Percentiles rank a stretch among this genome's conserved stretches.
These are phyloP conservation scores for Gonocerus acuteangulatus DNA, from an alignment of 2,888 invertebrate genomes.

Conservation along the genomic window DNA sequence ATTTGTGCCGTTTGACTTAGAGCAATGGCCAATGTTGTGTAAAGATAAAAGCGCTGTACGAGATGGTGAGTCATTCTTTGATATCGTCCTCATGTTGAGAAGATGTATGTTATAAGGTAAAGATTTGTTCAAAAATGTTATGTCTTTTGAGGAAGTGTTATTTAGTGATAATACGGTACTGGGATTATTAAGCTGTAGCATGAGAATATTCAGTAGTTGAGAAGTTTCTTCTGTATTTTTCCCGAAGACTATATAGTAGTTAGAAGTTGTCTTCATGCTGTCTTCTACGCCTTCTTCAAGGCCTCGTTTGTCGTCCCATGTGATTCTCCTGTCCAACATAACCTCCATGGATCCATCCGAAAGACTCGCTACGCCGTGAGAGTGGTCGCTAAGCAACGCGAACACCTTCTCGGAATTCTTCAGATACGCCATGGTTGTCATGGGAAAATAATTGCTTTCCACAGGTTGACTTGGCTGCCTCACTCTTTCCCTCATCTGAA, in stretches of 20 bases:
- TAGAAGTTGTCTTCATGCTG: slow-evolving; percentile 18
- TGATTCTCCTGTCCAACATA: slow-evolving; percentile 31
- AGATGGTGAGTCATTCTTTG: background rate
- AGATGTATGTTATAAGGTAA: slow-evolving; percentile 9
- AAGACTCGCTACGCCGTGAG: slow-evolving; percentile 29
- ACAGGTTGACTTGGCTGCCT: background rate
- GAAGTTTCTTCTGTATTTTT: background rate
- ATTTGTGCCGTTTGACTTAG: background rate
- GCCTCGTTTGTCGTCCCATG: slow-evolving; percentile 28
- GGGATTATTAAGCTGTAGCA: slow-evolving; percentile 10
- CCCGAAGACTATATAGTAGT: slow-evolving; percentile 20
- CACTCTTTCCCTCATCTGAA: slow-evolving; percentile 26
- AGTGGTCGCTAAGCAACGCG: slow-evolving; percentile 27
- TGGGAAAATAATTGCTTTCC: slow-evolving; percentile 30
- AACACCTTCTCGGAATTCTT: slow-evolving; percentile 20
- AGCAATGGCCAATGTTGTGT: background rate
- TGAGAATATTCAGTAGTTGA: background rate
- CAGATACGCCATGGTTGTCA: slow-evolving; percentile 27
- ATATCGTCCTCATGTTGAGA: slow-evolving; percentile 11
- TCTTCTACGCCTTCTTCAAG: slow-evolving; percentile 30
- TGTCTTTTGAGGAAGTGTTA: background rate
- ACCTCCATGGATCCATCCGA: slow-evolving; percentile 26
- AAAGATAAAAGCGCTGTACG: background rate
- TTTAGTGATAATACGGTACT: background rate
- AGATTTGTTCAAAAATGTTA: slow-evolving; percentile 1